Percentiles rank a stretch among this genome's conserved stretches.
phyloP scores from a whole-genome alignment of 2,888 invertebrate genomes.

The Meta bourneti region DNA sequence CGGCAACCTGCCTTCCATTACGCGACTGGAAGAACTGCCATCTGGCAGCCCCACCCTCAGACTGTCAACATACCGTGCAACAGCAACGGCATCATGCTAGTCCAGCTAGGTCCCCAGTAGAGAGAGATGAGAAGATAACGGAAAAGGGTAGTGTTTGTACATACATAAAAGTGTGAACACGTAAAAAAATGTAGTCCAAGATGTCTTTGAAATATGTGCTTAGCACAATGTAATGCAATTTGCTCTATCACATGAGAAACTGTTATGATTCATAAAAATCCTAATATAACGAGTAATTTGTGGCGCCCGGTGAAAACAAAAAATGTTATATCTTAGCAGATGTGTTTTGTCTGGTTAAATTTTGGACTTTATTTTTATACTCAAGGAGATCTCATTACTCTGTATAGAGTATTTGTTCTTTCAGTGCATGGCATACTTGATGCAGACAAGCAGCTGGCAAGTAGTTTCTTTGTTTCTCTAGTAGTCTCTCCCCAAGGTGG shows the following conservation, averaged over 20 bases:
- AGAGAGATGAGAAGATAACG: neutral
- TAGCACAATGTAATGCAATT: slow-evolving; percentile 49
- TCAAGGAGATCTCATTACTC: slow-evolving; percentile 74
- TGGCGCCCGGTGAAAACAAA: slow-evolving; percentile 73
- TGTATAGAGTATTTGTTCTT: slow-evolving; percentile 69
- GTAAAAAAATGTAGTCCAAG: slow-evolving; percentile 20
- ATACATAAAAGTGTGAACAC: slow-evolving; percentile 41
- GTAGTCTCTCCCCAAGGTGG: slow-evolving; percentile 7
- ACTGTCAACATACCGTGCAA: slow-evolving; percentile 63
- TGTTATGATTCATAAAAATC: slow-evolving; percentile 8
- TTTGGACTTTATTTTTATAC: slow-evolving; percentile 75
- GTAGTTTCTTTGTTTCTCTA: slow-evolving; percentile 35
- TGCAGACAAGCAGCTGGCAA: slow-evolving; percentile 52
- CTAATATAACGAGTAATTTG: slow-evolving; percentile 49
- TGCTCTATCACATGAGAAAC: slow-evolving; percentile 44
- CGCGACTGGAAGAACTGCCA: slow-evolving; percentile 53
- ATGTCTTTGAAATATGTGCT: slow-evolving; percentile 59
- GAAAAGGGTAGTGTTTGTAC: slow-evolving; percentile 17
- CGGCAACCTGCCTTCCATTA: slow-evolving; percentile 71
- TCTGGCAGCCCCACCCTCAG: slow-evolving; percentile 66
- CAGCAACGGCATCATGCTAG: slow-evolving; percentile 75
- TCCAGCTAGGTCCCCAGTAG: slow-evolving; percentile 66
- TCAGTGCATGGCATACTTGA: slow-evolving; percentile 53
- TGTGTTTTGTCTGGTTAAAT: slow-evolving; percentile 72
- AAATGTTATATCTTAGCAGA: slow-evolving; percentile 69